Conservation (phyloP, 1,140 invertebrate species). For the Lineus longissimus region DNA sequence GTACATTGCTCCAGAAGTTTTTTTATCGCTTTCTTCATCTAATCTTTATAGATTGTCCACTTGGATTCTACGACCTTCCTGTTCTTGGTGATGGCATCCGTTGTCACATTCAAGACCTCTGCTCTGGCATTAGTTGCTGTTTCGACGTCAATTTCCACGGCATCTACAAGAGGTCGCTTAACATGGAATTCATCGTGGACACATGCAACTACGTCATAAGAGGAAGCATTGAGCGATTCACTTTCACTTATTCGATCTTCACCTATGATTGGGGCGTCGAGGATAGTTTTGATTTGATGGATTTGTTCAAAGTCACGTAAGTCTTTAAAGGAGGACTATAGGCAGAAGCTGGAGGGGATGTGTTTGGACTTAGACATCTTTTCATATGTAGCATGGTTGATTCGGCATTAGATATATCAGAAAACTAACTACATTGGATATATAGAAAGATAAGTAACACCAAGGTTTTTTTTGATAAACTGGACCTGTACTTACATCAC, state of each 20-base stretch:
- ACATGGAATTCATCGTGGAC: constrained; percentile 16
- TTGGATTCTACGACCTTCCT: constrained; percentile 14
- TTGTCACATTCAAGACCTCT: constrained; percentile 22
- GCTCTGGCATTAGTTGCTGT: constrained; percentile 28
- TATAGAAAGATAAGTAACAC: too few relatives aligned
- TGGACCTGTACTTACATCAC: neutral
- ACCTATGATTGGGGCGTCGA: constrained; percentile 30
- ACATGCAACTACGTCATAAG: constrained; percentile 22
- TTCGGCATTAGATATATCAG: too few relatives aligned
- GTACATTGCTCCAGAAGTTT: constrained; percentile 16
- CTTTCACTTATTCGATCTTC: constrained; percentile 18
- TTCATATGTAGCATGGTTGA: too few relatives aligned
- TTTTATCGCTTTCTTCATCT: constrained; percentile 22
- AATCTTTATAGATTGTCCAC: constrained; percentile 12
- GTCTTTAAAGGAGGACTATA: too few relatives aligned
- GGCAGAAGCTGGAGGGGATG: too few relatives aligned
- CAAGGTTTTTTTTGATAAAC: too few relatives aligned
- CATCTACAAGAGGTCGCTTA: constrained; percentile 16
- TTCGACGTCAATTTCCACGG: constrained; percentile 14
- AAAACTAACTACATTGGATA: too few relatives aligned
- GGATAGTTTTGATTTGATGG: too few relatives aligned
- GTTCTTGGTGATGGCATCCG: constrained; percentile 7
- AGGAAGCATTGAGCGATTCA: constrained; percentile 22
- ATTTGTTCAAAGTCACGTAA: too few relatives aligned
- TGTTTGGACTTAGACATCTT: too few relatives aligned